Percentiles rank a stretch among this genome's conserved stretches.
Evolutionary conservation across 2,888 invertebrate genomes (phyloP).

Genomic region (Tetramorium bicarinatum): DNA sequence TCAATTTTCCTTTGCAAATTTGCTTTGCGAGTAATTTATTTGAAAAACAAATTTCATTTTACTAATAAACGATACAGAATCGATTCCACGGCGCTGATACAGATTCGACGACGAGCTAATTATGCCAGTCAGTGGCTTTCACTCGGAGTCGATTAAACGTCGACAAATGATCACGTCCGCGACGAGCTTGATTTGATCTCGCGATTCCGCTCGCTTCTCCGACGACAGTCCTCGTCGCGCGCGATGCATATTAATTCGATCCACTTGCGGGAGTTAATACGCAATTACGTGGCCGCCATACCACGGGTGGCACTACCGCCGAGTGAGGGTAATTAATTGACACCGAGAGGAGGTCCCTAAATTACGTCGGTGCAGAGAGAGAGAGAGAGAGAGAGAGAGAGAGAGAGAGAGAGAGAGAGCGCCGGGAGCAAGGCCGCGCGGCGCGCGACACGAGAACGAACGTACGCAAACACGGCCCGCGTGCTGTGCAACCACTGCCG

Average conservation of each 20-base stretch:
- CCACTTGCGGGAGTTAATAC: constrained; percentile 74
- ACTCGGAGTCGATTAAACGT: background rate
- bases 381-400: background rate
- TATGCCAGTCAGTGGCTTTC: background rate
- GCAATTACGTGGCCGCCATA: constrained; percentile 72
- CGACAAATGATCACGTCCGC: constrained; percentile 13
- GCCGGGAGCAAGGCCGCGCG: constrained; percentile 58
- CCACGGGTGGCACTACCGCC: constrained; percentile 65
- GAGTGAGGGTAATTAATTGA: constrained; percentile 70
- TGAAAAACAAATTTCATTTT: background rate
- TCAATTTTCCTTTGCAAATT: background rate
- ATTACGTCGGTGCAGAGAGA: constrained; percentile 60
- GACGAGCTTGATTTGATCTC: constrained; percentile 1
- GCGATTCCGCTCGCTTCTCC: constrained; percentile 58
- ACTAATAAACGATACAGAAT: constrained; percentile 1
- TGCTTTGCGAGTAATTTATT: background rate
- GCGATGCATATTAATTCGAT: constrained; percentile 75
- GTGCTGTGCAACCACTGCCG: constrained; percentile 1
- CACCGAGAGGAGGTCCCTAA: constrained; percentile 69
- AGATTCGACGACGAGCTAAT: background rate
- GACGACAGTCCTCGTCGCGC: constrained; percentile 26
- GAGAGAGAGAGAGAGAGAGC: background rate
- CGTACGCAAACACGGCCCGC: constrained; percentile 47
- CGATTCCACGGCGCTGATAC: background rate
- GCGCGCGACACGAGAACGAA: constrained; percentile 40